These are phyloP conservation scores for Willisornis vidua DNA, from an alignment of 2,113 vertebrate genomes.

Conservation along the genomic window DNA sequence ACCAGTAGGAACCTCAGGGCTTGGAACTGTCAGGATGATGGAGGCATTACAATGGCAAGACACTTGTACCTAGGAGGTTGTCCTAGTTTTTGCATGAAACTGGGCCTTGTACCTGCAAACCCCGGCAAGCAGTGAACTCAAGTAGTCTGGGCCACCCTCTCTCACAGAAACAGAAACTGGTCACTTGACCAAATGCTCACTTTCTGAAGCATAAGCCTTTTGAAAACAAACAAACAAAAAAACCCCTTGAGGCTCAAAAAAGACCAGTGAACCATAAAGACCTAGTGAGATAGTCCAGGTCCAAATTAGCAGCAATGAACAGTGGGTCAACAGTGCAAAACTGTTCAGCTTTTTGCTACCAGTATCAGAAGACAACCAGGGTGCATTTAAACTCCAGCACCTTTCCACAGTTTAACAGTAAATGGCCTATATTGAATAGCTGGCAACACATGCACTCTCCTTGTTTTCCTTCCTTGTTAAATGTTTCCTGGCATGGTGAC, in stretches of 20 bases:
- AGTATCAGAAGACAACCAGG: slow-evolving; percentile 35
- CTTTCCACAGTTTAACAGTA: slow-evolving; percentile 64
- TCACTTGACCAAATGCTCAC: neutral
- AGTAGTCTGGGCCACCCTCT: neutral
- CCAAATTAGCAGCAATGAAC: neutral
- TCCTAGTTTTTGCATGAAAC: neutral
- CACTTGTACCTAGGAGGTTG: neutral
- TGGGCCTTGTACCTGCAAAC: neutral
- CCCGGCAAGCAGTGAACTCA: neutral
- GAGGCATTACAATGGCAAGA: neutral
- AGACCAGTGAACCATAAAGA: neutral
- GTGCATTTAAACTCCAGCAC: slow-evolving; percentile 57
- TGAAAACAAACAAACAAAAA: slow-evolving; percentile 4
- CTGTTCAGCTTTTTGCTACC: slow-evolving; percentile 44
- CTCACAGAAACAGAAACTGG: neutral
- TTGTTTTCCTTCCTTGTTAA: slow-evolving; percentile 37
- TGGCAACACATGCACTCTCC: slow-evolving; percentile 37
- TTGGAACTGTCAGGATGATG: neutral
- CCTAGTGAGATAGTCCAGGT: neutral
- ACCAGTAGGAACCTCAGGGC: neutral
- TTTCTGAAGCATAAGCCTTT: neutral
- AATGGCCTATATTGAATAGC: slow-evolving; percentile 63
- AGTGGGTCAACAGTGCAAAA: neutral
- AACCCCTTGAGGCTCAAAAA: neutral
- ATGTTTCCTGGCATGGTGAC: slow-evolving; percentile 63